Conservation (phyloP, 2,113 vertebrate species). For the Thamnophis sirtalis region DNA sequence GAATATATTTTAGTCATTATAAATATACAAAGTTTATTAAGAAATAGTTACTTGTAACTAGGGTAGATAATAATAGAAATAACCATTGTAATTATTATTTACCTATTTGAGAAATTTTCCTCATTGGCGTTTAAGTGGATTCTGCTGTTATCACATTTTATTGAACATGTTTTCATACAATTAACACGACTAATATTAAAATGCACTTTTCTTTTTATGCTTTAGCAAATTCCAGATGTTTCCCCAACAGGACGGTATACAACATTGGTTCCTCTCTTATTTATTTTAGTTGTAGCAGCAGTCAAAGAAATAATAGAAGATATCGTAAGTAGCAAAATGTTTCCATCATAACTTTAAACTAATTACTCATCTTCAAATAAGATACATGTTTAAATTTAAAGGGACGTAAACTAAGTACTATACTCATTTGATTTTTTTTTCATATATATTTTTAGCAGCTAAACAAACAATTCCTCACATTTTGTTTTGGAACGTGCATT, state of each 20-base stretch:
- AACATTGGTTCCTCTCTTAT: conserved; percentile 93
- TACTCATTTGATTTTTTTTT: neutral
- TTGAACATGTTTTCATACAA: neutral
- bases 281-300: conserved; percentile 95
- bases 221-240: conserved; percentile 95
- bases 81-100: neutral
- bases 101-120: neutral
- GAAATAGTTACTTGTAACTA: neutral
- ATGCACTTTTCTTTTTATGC: neutral
- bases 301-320: conserved; percentile 98
- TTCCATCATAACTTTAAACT: conserved; percentile 1
- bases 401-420: neutral
- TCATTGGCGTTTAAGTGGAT: neutral
- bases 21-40: neutral
- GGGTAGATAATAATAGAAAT: neutral
- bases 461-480: neutral
- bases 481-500: neutral
- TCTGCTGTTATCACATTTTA: neutral
- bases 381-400: neutral
- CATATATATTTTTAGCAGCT: neutral
- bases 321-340: conserved; percentile 78
- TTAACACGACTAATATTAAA: neutral
- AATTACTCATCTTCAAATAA: neutral
- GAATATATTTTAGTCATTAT: neutral
- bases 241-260: conserved; percentile 97